Base-by-base conservation (phyloP, 1,140 invertebrate species). In the Brachionus sp. region DNA sequence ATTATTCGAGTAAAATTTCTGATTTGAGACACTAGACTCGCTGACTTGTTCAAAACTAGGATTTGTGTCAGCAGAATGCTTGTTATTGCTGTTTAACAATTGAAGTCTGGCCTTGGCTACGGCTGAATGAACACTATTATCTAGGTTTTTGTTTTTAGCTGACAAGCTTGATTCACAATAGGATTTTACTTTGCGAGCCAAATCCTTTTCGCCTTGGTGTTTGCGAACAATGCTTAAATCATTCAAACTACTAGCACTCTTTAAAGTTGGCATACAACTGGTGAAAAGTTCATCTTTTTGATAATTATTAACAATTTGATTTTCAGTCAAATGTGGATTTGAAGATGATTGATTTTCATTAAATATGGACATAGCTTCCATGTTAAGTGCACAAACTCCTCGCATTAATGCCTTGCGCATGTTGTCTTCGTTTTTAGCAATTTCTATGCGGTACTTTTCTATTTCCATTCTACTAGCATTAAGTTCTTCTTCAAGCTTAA, bases 371-470 rank as follows among this genome's bases (percentile, higher is more conserved):
- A 89, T 89, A 6, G 88, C 87, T 83, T 89, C 88, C 68, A 89
- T 84, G 84, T 89, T 89, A n/a, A 89, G 85, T 2, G 88, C 88
- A 86, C 88, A 89, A 9, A 89, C 88, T 2, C 88, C 88, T 39
- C 88, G 82, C 88, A 89, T 88, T 84, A 89, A 89, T 10, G 88
- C 88, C 68, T 89, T 88, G 84, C 87, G 88, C 87, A 88, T 88
- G 16, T 86, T 85, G 75, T 88, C 87, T 77, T 88, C 87, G 23
- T 80, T 57, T 62, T 80, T 80, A 12, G 37, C 13, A 50, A 57
- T 57, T 35, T 80, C 77, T n/a, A 66, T 42, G 16, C 57, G 33
- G 62, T 87, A 88, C 1, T 84, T 46, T 29, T 89, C 88, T 37
- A 86, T 80, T 70, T 89, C 87, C 12, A 57, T 33, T 29, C 88